A percentile compares a stretch with the other conserved stretches of the same genome.
Evolutionary conservation across 2,797 vertebrate species (phyloP).

Genomic region (Sebastes baramenuke): DNA sequence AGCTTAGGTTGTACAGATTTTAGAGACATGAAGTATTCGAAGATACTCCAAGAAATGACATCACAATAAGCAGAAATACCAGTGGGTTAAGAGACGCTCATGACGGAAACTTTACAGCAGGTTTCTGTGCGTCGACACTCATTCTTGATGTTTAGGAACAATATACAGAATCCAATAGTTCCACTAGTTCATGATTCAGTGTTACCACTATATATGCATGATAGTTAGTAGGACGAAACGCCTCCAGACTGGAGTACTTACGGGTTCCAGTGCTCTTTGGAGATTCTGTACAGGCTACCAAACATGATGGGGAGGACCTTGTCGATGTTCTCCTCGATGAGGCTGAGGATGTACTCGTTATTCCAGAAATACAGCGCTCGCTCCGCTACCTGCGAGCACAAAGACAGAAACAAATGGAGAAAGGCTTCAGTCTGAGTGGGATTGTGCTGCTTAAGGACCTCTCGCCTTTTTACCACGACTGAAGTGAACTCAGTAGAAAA

Average conservation of each 20-base stretch:
- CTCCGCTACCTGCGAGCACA: slow-evolving; percentile 90
- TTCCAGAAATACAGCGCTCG: slow-evolving; percentile 98
- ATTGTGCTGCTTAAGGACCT: too few species aligned
- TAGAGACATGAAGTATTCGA: too few species aligned
- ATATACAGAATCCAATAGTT: too few species aligned
- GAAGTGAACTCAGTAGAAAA: background rate
- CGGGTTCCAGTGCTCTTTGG: slow-evolving; percentile 99
- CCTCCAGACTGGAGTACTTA: slow-evolving; percentile 75
- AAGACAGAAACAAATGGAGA: background rate
- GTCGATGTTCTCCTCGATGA: slow-evolving; percentile 98
- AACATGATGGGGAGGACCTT: slow-evolving; percentile 98
- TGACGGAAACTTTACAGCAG: background rate
- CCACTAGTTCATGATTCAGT: background rate
- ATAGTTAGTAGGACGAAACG: background rate
- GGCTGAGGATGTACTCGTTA: slow-evolving; percentile 98
- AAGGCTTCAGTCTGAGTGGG: background rate
- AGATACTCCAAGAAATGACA: too few species aligned
- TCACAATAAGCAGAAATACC: too few species aligned
- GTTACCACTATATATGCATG: background rate
- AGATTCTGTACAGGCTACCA: slow-evolving; percentile 95
- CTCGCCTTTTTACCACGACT: background rate
- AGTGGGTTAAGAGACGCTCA: background rate
- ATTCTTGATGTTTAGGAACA: too few species aligned
- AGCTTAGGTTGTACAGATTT: too few species aligned
- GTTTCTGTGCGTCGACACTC: background rate